phyloP scores from a whole-genome alignment of 2,888 invertebrate genomes.

The Zygaena filipendulae region DNA sequence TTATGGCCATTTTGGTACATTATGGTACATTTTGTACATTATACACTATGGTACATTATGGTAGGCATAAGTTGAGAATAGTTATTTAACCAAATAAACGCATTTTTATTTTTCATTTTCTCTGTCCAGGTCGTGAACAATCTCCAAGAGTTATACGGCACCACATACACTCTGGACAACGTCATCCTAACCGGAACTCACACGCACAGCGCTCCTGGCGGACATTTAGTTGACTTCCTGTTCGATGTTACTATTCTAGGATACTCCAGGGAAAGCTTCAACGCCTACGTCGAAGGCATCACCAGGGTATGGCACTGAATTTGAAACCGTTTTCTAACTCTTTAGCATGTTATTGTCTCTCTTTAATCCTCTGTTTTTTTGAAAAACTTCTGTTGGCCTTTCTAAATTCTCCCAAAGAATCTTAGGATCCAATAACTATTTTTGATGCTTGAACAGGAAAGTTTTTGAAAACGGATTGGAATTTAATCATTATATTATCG shows the following conservation, averaged over 20 bases:
- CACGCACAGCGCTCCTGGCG: slow-evolving; percentile 89
- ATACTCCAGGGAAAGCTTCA: slow-evolving; percentile 57
- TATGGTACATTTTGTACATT: too few relatives aligned
- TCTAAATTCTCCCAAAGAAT: not conserved
- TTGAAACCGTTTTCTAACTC: not conserved
- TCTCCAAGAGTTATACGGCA: slow-evolving; percentile 73
- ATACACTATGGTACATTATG: too few relatives aligned
- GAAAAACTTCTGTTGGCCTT: too few relatives aligned
- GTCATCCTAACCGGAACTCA: slow-evolving; percentile 91
- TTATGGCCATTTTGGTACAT: too few relatives aligned
- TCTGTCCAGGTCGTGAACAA: slow-evolving; percentile 83
- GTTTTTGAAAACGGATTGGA: too few relatives aligned
- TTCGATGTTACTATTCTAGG: slow-evolving; percentile 90
- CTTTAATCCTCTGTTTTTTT: not conserved
- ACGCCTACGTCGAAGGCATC: slow-evolving; percentile 53
- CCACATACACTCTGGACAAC: slow-evolving; percentile 80
- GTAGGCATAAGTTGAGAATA: too few relatives aligned
- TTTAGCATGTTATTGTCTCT: not conserved
- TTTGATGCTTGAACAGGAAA: too few relatives aligned
- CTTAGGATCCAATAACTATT: not conserved
- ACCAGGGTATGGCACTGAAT: slow-evolving; percentile 41
- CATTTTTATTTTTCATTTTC: too few relatives aligned
- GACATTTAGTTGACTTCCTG: slow-evolving; percentile 85
- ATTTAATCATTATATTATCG: too few relatives aligned
- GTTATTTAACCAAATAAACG: too few relatives aligned